Base-by-base conservation (phyloP, 2,113 vertebrate species). In the Vulpes lagopus region DNA sequence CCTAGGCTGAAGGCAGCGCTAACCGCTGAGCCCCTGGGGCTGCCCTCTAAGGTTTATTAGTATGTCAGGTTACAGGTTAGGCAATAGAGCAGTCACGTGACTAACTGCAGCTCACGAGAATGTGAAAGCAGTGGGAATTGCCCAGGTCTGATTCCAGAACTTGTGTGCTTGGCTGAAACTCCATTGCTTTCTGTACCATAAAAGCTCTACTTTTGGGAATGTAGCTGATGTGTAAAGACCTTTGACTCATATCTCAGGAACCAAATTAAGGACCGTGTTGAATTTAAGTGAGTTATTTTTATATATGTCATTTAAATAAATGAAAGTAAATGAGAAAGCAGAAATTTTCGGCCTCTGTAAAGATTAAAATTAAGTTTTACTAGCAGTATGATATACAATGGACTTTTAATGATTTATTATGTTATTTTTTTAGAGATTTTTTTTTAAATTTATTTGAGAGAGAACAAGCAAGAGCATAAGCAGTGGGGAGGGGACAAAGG, bases 321-420 rank as follows among this genome's bases (percentile, higher is more conserved):
- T 23, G 73, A 27, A 92, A 97, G 64, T 71, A 87, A 91, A 60
- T 67, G 67, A 84, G 86, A 94, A 92, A 86, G 57, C 74, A 82
- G 64, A 89, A 51, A 53, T 92, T 96, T 95, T 80, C 73, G 85
- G 11, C 43, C 57, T 78, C 51, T 96, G 14, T 79, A 81, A 94
- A 96, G 79, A 91, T 71, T 89, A 89, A 97, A 96, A 89, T 86
- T 89, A 90, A 80, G 51, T 95, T 89, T 94, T 57, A 71, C 93
- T 97, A 96, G 53, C 93, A 84, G 57, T 95, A 78, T 92, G 96
- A 83, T 94, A 57, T 93, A 67, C 82, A 98, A 81, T 91, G 95
- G 79, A 62, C 81, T 93, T 98, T 97, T 93, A 92, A 19, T 35
- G 35, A n/a, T 69, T n/a, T 69, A 69, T 35, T n/a, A n/a, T 19